Conservation (phyloP, 2,113 vertebrate species). For the Mustelus asterias region DNA sequence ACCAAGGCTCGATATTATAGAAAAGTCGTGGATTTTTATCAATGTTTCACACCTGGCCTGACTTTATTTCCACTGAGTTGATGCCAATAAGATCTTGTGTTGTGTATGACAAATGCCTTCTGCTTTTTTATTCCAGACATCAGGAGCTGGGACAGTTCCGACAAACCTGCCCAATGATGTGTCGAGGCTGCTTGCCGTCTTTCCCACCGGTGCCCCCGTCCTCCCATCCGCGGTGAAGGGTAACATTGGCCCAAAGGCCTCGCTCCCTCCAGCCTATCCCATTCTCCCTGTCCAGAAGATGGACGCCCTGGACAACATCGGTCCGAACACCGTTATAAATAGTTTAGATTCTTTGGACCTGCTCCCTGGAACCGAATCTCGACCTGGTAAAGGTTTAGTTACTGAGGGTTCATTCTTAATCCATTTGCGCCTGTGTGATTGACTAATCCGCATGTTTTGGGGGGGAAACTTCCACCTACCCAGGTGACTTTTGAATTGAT, state of each 20-base stretch:
- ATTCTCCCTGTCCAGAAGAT: conserved; percentile 64
- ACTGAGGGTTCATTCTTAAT: not conserved
- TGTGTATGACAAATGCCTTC: not conserved
- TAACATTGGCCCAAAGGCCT: not conserved
- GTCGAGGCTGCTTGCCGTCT: conserved; percentile 66
- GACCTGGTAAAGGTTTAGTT: not conserved
- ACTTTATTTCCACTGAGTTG: not conserved
- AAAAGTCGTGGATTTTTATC: no score
- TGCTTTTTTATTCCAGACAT: conserved; percentile 49
- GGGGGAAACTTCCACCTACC: not conserved
- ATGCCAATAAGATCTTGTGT: not conserved
- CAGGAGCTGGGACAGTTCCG: conserved; percentile 68
- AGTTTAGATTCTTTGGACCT: conserved; percentile 22
- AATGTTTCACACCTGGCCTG: not conserved
- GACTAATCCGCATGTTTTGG: not conserved
- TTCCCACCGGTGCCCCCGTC: conserved; percentile 58
- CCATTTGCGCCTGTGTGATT: not conserved
- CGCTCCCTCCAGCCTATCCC: conserved; percentile 65
- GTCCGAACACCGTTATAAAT: conserved; percentile 44
- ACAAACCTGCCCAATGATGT: conserved; percentile 75
- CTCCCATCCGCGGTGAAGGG: conserved; percentile 6
- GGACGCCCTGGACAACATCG: conserved; percentile 73
- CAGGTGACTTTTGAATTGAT: not conserved
- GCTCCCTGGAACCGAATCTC: not conserved
- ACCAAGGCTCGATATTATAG: no score